Conservation (phyloP, 2,113 vertebrate genomes). For the Cephalopterus ornatus region DNA sequence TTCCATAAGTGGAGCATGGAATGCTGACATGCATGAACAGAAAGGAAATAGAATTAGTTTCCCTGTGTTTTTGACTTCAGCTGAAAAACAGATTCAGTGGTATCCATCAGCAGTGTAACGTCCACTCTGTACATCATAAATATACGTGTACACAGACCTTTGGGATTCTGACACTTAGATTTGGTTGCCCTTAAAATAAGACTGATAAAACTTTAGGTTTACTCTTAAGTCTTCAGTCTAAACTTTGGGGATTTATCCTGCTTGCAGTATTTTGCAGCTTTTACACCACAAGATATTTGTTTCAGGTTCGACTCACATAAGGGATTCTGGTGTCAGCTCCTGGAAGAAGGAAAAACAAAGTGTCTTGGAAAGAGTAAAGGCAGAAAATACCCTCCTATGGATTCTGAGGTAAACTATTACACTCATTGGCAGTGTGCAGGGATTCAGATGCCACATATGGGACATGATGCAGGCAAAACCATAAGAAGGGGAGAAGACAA, state of each 20-base stretch:
- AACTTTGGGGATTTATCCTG: not conserved
- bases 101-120: not conserved
- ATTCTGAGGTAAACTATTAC: slow-evolving; percentile 81
- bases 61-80: not conserved
- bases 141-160: not conserved
- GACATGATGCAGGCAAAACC: not conserved
- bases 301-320: slow-evolving; percentile 95
- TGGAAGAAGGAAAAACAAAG: slow-evolving; percentile 95
- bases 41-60: not conserved
- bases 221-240: not conserved
- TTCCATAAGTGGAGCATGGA: not conserved
- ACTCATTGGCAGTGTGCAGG: not conserved
- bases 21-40: not conserved
- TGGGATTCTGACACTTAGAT: not conserved
- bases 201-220: slow-evolving; percentile 5
- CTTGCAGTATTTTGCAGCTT: not conserved
- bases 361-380: slow-evolving; percentile 97
- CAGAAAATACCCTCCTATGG: slow-evolving; percentile 92
- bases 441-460: not conserved
- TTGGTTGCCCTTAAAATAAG: slow-evolving; percentile 22
- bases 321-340: slow-evolving; percentile 96
- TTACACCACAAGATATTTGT: not conserved
- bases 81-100: not conserved
- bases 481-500: not conserved
- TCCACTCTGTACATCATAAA: not conserved